Evolutionary conservation across 1,140 invertebrate species (phyloP), one percentile per base, ranked within the genome.

Genomic region (Listronotus bonariensis): DNA sequence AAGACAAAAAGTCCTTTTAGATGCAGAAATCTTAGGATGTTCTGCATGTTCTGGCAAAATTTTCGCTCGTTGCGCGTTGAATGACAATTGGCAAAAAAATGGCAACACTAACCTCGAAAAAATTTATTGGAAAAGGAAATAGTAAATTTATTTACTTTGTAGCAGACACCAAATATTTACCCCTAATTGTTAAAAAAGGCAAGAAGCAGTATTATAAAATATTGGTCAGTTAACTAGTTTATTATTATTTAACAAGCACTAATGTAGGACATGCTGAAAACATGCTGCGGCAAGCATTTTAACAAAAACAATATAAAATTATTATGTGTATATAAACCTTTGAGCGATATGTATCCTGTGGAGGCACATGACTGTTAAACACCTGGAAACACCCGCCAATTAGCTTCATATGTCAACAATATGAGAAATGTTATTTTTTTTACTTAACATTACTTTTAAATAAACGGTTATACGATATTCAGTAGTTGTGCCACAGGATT

Each of bases 291-390:
- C 68, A 76, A 74, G 73, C 72, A 69, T 68, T 69, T 63, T 68
- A 72, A 64, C 53, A 75, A 68, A 59, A 66, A 57, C 66, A 65
- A 72, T 69, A 76, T 80, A 67, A 70, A 65, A 71, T 76, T 80
- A 75, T 68, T 79, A 80, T 79, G 72, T 80, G 77, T 78, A 83
- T 84, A 85, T 83, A 82, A 88, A 90, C 89, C 88, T 90, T 91
- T 84, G 90, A 88, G 85, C 91, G 87, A 85, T 92, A 92, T 71
- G 90, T 89, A 83, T 93, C 91, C 86, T 89, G 89, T 85, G 90
- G 90, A 83, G 91, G 86, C 83, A 91, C 88, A 86, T 93, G 91
- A 87, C 90, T 92, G 87, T 93, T 94, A 85, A 92, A 92, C 78
- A 92, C 91, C 90, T 93, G 87, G 78, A 89, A 86, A 81, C 62